phyloP scores from a whole-genome alignment of 2,888 invertebrate species.

The Sinopyrophorus schimmeli region DNA sequence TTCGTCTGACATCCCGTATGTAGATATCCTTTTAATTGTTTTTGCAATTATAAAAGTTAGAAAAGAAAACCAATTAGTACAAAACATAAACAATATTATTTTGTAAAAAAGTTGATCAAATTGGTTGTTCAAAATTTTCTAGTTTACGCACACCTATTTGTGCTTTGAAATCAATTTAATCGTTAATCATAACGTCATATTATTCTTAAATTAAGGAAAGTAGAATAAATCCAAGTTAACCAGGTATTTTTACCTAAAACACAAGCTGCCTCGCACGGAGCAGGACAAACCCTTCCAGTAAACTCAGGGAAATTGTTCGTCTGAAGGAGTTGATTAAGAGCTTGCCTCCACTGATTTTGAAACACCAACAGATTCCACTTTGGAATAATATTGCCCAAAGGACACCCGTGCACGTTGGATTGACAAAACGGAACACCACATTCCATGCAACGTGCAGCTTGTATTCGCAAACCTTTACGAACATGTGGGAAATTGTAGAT shows the following conservation, averaged over 20 bases:
- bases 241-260: conserved; percentile 68
- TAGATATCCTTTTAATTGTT: no score
- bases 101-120: no score
- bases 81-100: no score
- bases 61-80: no score
- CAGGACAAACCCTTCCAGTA: conserved; percentile 79
- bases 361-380: conserved; percentile 99
- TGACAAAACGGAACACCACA: conserved; percentile 99
- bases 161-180: no score
- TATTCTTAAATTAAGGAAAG: neutral
- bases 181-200: no score
- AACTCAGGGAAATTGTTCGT: conserved; percentile 97
- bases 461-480: conserved; percentile 83
- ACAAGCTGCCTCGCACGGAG: conserved; percentile 98
- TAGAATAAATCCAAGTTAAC: neutral
- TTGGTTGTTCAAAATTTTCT: no score
- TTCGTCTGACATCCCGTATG: no score
- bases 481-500: conserved; percentile 88
- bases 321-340: conserved; percentile 88
- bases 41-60: no score
- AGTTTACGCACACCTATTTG: no score
- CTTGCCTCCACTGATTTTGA: conserved; percentile 92
- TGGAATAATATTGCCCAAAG: conserved; percentile 97
- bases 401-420: conserved; percentile 89
- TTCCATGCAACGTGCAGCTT: conserved; percentile 98